Conservation (phyloP, 2,797 vertebrate genomes). For the Salarias fasciatus region DNA sequence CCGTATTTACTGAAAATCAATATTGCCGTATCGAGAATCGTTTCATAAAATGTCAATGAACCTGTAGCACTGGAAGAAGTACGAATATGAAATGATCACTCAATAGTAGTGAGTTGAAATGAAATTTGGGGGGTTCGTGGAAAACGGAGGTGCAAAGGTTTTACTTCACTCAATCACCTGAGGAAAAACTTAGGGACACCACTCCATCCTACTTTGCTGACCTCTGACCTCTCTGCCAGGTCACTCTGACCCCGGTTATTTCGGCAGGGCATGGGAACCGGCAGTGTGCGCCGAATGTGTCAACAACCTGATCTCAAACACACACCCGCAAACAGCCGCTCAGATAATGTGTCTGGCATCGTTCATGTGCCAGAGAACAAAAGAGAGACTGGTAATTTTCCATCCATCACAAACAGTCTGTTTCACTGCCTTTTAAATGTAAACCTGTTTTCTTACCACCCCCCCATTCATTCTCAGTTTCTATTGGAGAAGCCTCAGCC, state of each 20-base stretch:
- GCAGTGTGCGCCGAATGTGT: slow-evolving; percentile 41
- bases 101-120: neutral
- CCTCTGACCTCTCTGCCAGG: slow-evolving; percentile 55
- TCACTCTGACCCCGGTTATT: slow-evolving; percentile 51
- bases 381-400: slow-evolving; percentile 26
- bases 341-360: slow-evolving; percentile 36
- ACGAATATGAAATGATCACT: slow-evolving; percentile 11
- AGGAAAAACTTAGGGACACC: slow-evolving; percentile 12
- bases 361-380: slow-evolving; percentile 24
- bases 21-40: slow-evolving; percentile 12
- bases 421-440: neutral
- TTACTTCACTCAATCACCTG: slow-evolving; percentile 33
- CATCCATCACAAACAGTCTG: neutral
- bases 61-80: neutral
- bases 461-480: slow-evolving; percentile 1
- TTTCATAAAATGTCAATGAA: slow-evolving; percentile 12
- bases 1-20: slow-evolving; percentile 36
- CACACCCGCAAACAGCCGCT: slow-evolving; percentile 44
- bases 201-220: slow-evolving; percentile 30
- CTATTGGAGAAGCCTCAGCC: slow-evolving; percentile 10
- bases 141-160: neutral
- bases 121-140: too few relatives aligned
- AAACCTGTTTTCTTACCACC: slow-evolving; percentile 2
- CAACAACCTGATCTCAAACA: slow-evolving; percentile 48
- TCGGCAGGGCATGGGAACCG: slow-evolving; percentile 64